These are phyloP conservation scores for Hermodice carunculata DNA, from an alignment of 2,888 invertebrate genomes.

Conservation along the genomic window DNA sequence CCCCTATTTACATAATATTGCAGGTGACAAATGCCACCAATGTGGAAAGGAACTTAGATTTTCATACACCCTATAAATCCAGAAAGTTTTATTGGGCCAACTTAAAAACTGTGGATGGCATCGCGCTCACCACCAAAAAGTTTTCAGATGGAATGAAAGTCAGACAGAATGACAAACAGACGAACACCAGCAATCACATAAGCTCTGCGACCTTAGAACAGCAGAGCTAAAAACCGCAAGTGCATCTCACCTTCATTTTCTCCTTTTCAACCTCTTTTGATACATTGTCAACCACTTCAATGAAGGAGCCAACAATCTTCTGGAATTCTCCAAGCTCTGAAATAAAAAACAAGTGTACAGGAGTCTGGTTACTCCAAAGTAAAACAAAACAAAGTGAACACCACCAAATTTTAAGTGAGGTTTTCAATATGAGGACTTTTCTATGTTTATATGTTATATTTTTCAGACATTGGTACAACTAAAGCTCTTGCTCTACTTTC, in stretches of 20 bases:
- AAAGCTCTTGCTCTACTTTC: too few species aligned
- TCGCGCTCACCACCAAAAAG: neutral
- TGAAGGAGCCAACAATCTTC: conserved; percentile 83
- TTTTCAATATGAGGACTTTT: too few species aligned
- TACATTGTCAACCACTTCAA: conserved; percentile 81
- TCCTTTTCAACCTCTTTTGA: conserved; percentile 89
- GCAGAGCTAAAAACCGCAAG: neutral
- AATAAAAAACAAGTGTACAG: conserved; percentile 47
- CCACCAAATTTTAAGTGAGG: too few species aligned
- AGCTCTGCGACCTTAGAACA: neutral
- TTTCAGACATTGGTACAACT: too few species aligned
- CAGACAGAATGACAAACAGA: too few species aligned
- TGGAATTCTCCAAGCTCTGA: conserved; percentile 80
- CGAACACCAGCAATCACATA: too few species aligned
- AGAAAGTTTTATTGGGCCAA: too few species aligned
- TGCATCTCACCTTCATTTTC: conserved; percentile 78
- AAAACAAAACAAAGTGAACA: neutral
- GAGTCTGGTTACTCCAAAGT: neutral
- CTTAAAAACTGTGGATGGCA: too few species aligned
- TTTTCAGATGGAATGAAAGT: neutral
- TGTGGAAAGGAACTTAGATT: too few species aligned
- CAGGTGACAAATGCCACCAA: neutral
- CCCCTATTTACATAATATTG: too few species aligned
- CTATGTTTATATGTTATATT: too few species aligned
- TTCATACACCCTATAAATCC: too few species aligned